A percentile compares a stretch with the other conserved stretches of the same genome.
Conservation (phyloP, 1,140 invertebrate genomes). For the Caenorhabditis latens region DNA sequence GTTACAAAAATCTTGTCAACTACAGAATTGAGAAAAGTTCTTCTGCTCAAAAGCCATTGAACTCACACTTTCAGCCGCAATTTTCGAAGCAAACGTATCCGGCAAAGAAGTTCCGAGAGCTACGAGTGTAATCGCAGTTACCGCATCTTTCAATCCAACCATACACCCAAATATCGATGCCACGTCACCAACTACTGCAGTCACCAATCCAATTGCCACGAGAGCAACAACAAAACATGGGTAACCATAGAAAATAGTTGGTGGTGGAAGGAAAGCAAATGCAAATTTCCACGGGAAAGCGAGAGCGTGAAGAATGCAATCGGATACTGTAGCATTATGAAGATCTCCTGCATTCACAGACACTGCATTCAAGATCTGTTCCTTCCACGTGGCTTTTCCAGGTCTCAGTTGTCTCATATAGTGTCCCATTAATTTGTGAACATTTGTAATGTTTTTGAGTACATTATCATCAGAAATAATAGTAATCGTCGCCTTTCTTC, state of each 20-base stretch:
- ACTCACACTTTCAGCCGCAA: constrained; percentile 84
- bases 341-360: constrained; percentile 64
- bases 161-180: constrained; percentile 97
- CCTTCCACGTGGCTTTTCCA: constrained; percentile 61
- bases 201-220: constrained; percentile 90
- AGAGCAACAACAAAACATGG: constrained; percentile 93
- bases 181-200: constrained; percentile 94
- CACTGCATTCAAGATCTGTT: constrained; percentile 62
- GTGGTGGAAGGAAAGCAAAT: constrained; percentile 96
- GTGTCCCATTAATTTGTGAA: constrained; percentile 60
- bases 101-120: constrained; percentile 75
- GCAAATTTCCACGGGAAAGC: constrained; percentile 94
- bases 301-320: constrained; percentile 59
- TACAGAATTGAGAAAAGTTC: too few relatives aligned
- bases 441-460: constrained; percentile 64
- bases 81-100: constrained; percentile 97
- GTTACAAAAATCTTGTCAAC: too few relatives aligned
- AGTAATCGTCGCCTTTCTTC: constrained; percentile 53
- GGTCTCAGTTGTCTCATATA: constrained; percentile 60
- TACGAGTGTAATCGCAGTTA: constrained; percentile 92
- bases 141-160: constrained; percentile 91
- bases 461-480: constrained; percentile 65
- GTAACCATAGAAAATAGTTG: constrained; percentile 84
- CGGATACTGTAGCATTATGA: constrained; percentile 59
- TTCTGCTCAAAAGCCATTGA: not conserved